These are phyloP conservation scores for Acropternis orthonyx DNA, from an alignment of 2,797 vertebrate genomes.

Conservation along the genomic window DNA sequence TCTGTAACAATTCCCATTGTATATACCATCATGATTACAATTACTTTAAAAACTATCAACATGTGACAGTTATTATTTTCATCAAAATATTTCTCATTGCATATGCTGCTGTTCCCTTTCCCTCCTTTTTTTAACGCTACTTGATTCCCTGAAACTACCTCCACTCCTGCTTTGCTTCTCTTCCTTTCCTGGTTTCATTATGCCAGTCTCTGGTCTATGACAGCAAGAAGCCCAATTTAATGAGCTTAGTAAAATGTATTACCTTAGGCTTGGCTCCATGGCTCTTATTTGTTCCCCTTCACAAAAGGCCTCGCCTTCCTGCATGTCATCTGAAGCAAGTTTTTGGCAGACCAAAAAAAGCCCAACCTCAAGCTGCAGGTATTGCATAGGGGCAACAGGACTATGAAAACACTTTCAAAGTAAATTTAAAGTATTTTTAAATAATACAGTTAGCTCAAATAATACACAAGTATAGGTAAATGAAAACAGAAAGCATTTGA, in stretches of 20 bases:
- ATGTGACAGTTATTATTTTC: neutral
- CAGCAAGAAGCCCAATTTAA: neutral
- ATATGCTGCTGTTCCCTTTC: neutral
- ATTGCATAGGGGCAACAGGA: neutral
- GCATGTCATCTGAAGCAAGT: neutral
- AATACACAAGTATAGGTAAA: neutral
- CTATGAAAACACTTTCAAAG: neutral
- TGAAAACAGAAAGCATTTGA: neutral
- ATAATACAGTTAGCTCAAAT: neutral
- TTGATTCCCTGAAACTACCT: neutral
- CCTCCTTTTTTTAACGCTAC: neutral
- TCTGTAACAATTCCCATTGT: neutral
- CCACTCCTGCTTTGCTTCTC: neutral
- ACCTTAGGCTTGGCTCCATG: neutral
- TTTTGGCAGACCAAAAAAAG: rapidly evolving
- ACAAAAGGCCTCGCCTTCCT: neutral
- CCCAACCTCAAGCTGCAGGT: neutral
- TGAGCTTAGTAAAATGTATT: neutral
- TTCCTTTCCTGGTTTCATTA: neutral
- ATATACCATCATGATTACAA: neutral
- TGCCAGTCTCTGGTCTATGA: neutral
- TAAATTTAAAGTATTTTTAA: neutral
- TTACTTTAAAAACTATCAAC: neutral
- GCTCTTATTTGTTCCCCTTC: neutral
- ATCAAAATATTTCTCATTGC: neutral